These are phyloP conservation scores for Oryzias celebensis DNA, from an alignment of 2,113 vertebrate genomes.

Conservation along the genomic window DNA sequence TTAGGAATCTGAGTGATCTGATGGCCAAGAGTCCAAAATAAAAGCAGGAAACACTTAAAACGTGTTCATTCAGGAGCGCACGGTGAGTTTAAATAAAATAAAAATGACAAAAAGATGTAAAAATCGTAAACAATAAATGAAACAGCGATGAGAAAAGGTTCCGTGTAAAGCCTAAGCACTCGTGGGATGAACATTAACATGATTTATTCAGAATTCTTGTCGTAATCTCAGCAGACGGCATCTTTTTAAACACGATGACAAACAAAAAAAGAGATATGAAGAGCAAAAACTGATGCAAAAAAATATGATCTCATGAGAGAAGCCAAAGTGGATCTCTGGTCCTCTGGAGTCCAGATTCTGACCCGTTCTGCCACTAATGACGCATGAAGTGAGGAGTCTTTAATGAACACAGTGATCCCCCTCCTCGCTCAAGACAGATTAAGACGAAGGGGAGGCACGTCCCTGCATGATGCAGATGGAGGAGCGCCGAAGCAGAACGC, in stretches of 20 bases:
- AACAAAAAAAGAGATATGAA: not conserved
- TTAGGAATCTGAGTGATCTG: too few relatives aligned
- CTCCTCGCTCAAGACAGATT: constrained; percentile 23
- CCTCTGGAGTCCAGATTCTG: not conserved
- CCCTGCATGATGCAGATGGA: constrained; percentile 34
- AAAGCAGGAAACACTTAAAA: not conserved
- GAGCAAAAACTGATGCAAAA: not conserved
- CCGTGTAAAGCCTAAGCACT: not conserved
- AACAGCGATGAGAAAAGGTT: not conserved
- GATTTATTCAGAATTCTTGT: not conserved
- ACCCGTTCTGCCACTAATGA: constrained; percentile 23
- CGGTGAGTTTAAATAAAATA: not conserved
- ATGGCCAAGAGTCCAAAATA: not conserved
- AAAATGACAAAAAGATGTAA: not conserved
- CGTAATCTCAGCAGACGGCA: not conserved
- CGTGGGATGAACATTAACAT: not conserved
- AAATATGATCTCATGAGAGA: too few relatives aligned
- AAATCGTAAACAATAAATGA: not conserved
- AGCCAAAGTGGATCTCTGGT: too few relatives aligned
- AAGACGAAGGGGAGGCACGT: constrained; percentile 29
- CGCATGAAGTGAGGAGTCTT: constrained; percentile 43
- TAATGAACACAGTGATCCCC: constrained; percentile 41
- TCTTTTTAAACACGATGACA: not conserved
- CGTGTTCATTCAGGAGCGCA: not conserved
- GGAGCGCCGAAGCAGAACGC: too few relatives aligned